phyloP scores from a whole-genome alignment of 2,113 vertebrate genomes.

The Orientallactaga bullata region DNA sequence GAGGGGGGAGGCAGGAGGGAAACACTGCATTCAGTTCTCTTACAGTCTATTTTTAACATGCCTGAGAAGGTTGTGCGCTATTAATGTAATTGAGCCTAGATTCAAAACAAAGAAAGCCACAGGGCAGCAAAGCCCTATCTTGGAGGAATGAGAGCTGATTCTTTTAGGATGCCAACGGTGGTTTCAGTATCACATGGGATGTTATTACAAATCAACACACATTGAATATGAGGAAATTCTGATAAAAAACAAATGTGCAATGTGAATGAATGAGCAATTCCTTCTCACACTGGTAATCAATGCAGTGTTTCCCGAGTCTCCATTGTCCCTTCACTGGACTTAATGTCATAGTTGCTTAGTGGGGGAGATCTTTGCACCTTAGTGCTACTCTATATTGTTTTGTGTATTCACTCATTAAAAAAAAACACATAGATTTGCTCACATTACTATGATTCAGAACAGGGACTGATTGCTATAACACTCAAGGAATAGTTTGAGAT shows the following conservation, averaged over 20 bases:
- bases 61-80: slow-evolving; percentile 69
- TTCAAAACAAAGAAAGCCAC: slow-evolving; percentile 53
- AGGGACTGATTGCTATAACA: slow-evolving; percentile 21
- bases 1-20: slow-evolving; percentile 48
- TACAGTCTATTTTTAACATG: slow-evolving; percentile 67
- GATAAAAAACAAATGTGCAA: slow-evolving; percentile 41
- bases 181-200: not conserved
- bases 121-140: not conserved
- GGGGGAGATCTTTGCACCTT: not conserved
- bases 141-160: not conserved
- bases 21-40: slow-evolving; percentile 44
- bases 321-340: not conserved
- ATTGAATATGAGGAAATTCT: slow-evolving; percentile 42
- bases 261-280: slow-evolving; percentile 30
- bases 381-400: not conserved
- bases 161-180: slow-evolving; percentile 16
- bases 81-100: slow-evolving; percentile 68
- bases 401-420: slow-evolving; percentile 27
- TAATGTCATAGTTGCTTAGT: not conserved
- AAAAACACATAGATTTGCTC: slow-evolving; percentile 38
- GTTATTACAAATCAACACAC: not conserved
- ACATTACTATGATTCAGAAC: not conserved
- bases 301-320: slow-evolving; percentile 5
- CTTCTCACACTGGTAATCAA: not conserved
- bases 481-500: slow-evolving; percentile 25